Base-by-base conservation (phyloP, 2,888 invertebrate genomes). In the Pseudolycoriella hygida region DNA sequence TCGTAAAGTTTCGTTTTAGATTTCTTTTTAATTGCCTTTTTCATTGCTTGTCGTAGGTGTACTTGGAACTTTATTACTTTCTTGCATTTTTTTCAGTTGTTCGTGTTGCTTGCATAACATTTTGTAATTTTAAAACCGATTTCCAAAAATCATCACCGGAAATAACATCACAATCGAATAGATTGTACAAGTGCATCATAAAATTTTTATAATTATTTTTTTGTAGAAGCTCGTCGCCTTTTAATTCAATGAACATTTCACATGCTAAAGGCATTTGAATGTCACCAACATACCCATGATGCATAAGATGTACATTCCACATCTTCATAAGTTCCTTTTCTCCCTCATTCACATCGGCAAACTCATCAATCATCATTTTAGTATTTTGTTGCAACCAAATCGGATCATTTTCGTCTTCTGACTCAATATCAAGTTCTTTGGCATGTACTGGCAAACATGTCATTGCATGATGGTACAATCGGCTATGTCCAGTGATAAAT, bases 231-330 rank as follows among this genome's bases (percentile, higher is more conserved):
- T 87, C 86, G 54, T 77, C 76, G 1, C 93, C 93, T 57, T 79
- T 77, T 57, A 76, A 76, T 53, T 89, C 85, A 1, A 96, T 75
- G 67, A 96, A 96, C 78, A 85, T 85, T 57, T 80, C 77, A 62
- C 92, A 90, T 3, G 94, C 93, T 46, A 85, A 61, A 1, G 89
- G 83, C 52, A 96, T 84, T 66, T 94, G 93, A 58, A 90, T 90
- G 66, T 96, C 94, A 3, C 93, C 93, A 0, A 94, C 93, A 60
- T 80, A 85, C 64, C 84, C 83, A 60, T 87, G 74, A 56, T 87
- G 89, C 92, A 96, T 93, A 10, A 94, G 84, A 66, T 96, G 94
- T 6, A 93, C 69, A 66, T 97, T 97, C 97, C 97, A 97, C 77
- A 96, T 80, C 63, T 94, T 96, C 94, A 96, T 96, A 39, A 97